Conservation (phyloP, 2,797 vertebrate genomes). For the Austrolebias charrua region DNA sequence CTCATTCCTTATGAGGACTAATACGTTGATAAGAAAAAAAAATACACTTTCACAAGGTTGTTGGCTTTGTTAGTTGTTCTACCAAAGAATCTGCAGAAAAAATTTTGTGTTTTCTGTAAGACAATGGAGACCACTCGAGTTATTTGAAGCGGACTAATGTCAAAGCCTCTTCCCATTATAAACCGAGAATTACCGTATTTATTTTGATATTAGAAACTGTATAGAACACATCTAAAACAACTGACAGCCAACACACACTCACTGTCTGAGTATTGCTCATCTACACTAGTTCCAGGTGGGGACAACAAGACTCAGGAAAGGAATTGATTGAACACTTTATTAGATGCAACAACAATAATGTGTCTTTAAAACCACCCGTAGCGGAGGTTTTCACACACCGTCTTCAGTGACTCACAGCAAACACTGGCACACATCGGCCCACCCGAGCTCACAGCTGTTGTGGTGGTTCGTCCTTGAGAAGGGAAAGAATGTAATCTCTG, state of each 20-base stretch:
- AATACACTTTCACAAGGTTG: constrained; percentile 11
- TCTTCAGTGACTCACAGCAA: constrained; percentile 24
- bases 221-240: constrained; percentile 30
- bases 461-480: not conserved
- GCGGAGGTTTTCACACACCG: constrained; percentile 9
- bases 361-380: constrained; percentile 10
- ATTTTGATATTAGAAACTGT: constrained; percentile 49
- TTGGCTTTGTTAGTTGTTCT: constrained; percentile 30
- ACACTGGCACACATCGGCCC: not conserved
- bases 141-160: constrained; percentile 32
- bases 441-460: not conserved
- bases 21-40: no score
- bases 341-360: constrained; percentile 52
- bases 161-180: constrained; percentile 26
- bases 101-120: constrained; percentile 4
- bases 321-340: constrained; percentile 32
- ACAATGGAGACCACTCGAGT: constrained; percentile 45
- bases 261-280: constrained; percentile 28
- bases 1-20: no score
- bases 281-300: constrained; percentile 10
- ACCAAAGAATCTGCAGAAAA: no score
- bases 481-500: not conserved
- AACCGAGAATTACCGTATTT: constrained; percentile 24
- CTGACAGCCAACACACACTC: constrained; percentile 1
- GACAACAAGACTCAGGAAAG: constrained; percentile 38